Evolutionary conservation across 2,888 invertebrate genomes (phyloP), one percentile per base, ranked within the genome.

Genomic region (Sarcophaga caerulescens): DNA sequence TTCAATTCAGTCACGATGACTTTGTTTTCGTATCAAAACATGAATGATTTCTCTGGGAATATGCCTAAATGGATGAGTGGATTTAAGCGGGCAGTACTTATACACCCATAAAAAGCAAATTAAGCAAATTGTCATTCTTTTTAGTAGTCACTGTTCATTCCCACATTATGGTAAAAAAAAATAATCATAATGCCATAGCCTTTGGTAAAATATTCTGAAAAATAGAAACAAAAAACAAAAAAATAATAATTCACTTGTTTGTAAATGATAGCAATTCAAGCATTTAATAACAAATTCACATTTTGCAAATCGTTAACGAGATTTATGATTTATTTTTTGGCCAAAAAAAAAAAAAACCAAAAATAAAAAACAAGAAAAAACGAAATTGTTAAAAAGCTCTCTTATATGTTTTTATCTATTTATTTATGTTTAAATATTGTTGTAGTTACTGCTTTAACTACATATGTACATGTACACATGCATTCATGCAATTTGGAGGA

Each of bases 221-320:
- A 52, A 52, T 17, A 52, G 35, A 35, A 35, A 35, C 8, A 10
- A 35, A 35, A 35, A 35, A 35, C 35, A 81, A 84, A 84, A 71
- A 77, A 76, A 21, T 66, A 82, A 86, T 84, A 78, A 52, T 52
- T 52, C 86, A 86, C 86, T 86, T 86, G 86, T 86, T 81, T 81
- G 81, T 81, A 84, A 65, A 78, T 81, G 75, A 86, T 84, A 75
- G 78, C 80, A 80, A 85, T 80, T 83, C 81, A 86, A 75, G 86
- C 81, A 86, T 86, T 86, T 86, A 86, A 86, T 86, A 86, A 86
- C 86, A 86, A 84, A 86, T 86, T 84, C 84, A 81, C 65, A 84
- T 86, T 84, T 84, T 86, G 86, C 84, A 86, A 86, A 86, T 86
- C 86, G 86, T 78, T 86, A 86, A 86, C 86, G 86, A 86, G 86